These are phyloP conservation scores for Haplochromis burtoni DNA, from an alignment of 2,113 vertebrate species.

Conservation along the genomic window DNA sequence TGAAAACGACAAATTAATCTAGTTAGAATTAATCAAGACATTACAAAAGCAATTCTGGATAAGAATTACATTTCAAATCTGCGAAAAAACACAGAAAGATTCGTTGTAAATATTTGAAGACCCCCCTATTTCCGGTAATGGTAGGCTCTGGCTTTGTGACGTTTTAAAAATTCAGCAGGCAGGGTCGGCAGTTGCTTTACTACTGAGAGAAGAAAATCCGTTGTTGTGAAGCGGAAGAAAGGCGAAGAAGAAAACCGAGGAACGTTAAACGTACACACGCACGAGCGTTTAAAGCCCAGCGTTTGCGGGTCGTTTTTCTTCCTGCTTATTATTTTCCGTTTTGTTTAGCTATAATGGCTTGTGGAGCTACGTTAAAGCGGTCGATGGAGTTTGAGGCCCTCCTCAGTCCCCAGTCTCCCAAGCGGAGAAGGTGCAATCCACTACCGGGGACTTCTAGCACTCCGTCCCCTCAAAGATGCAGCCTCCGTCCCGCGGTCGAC, in stretches of 20 bases:
- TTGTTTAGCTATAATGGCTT: constrained; percentile 73
- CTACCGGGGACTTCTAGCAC: constrained; percentile 75
- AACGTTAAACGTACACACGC: neutral
- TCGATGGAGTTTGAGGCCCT: constrained; percentile 89
- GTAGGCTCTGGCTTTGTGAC: constrained; percentile 63
- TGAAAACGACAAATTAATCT: neutral
- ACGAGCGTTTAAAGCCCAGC: neutral
- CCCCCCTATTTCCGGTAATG: constrained; percentile 17
- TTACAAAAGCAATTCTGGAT: accelerated
- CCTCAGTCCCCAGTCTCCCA: constrained; percentile 85
- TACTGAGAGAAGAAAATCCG: constrained; percentile 60
- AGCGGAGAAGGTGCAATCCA: constrained; percentile 83
- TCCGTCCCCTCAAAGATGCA: constrained; percentile 78
- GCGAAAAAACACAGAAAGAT: no score
- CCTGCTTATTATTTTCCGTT: neutral
- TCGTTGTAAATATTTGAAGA: neutral
- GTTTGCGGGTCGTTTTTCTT: constrained; percentile 2
- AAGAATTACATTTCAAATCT: accelerated
- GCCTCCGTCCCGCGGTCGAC: constrained; percentile 72
- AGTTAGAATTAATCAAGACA: accelerated
- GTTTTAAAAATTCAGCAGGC: constrained; percentile 62
- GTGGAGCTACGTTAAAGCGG: constrained; percentile 85
- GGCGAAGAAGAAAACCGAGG: constrained; percentile 4
- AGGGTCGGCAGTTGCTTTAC: constrained; percentile 53
- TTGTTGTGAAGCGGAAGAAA: constrained; percentile 58